Evolutionary conservation across 2,888 invertebrate genomes (phyloP), one percentile per base, ranked within the genome.

Genomic region (Apamea sordens): DNA sequence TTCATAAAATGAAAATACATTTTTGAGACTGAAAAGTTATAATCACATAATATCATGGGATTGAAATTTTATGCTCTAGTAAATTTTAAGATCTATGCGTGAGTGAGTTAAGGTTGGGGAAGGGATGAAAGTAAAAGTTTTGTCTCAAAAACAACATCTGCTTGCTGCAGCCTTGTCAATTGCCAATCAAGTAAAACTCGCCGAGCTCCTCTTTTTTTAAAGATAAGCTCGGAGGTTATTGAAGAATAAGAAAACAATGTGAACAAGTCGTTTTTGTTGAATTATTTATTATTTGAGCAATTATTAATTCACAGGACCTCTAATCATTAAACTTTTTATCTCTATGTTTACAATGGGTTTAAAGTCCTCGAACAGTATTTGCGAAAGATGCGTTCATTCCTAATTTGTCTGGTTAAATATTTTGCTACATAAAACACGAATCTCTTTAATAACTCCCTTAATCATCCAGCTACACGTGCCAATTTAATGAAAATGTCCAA

Each of bases 401-500:
- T 28, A 47, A 21, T 28, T 50, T 32, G 2, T 15, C 13, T 8
- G 13, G 4, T 15, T 32, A 5, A 24, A 53, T 36, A 53, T 53
- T 0, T 53, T 56, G 7, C 18, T 18, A 36, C 18, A 11, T 36
- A 36, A 59, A n/a, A 59, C 18, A 36, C 11, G 11, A 41, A 36
- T 36, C 18, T 36, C 18, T 28, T 7, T 28, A 47, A 18, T 59
- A 7, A 24, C 6, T 3, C 63, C 47, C 69, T 61, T 61, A 72
- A 80, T 89, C 4, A 81, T 81, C 21, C 1, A 41, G 24, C 74
- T 67, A 85, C 91, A 86, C 88, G 89, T 87, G 91, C 77, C 88
- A 81, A 77, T 88, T 88, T 89, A 80, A 90, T 89, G 76, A 81
- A 87, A 89, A 87, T 83, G 80, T 85, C 83, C 89, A 91, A 89